Percentiles rank a stretch among this genome's conserved stretches.
phyloP scores from a whole-genome alignment of 2,797 vertebrate genomes.

The Gobionotothen gibberifrons region DNA sequence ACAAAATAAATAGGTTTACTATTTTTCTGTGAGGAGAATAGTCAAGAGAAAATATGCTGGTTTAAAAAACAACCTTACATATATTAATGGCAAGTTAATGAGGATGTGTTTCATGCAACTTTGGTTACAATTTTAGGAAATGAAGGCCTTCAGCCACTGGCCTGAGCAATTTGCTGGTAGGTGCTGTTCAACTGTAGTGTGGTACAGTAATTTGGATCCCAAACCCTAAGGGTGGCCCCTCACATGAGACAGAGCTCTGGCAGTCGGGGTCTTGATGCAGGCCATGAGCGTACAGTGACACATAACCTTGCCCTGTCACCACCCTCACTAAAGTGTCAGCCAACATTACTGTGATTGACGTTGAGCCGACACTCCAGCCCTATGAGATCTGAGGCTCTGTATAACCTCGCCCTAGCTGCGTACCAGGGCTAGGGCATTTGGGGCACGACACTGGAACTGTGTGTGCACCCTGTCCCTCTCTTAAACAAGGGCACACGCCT shows the following conservation, averaged over 20 bases:
- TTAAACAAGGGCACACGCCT: constrained; percentile 69
- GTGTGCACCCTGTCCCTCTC: constrained; percentile 61
- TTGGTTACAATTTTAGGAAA: constrained; percentile 47
- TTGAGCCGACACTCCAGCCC: constrained; percentile 75
- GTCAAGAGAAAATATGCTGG: constrained; percentile 13
- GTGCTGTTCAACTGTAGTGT: constrained; percentile 52
- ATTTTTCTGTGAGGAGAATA: background rate
- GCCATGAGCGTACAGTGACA: constrained; percentile 82
- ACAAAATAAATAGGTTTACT: background rate
- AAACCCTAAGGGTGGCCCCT: constrained; percentile 73
- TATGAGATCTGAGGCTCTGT: constrained; percentile 81
- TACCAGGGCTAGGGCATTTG: constrained; percentile 78
- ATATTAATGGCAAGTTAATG: constrained; percentile 23
- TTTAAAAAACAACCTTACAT: constrained; percentile 26
- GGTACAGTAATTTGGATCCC: constrained; percentile 71
- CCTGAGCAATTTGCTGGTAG: constrained; percentile 60
- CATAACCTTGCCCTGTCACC: constrained; percentile 88
- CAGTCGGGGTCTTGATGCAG: constrained; percentile 74
- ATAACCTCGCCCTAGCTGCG: constrained; percentile 82
- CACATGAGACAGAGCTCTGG: constrained; percentile 74
- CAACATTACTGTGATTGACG: constrained; percentile 85
- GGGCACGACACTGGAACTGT: constrained; percentile 70
- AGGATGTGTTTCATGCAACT: constrained; percentile 36
- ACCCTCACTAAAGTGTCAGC: constrained; percentile 85
- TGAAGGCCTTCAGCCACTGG: constrained; percentile 43